phyloP scores from a whole-genome alignment of 2,888 invertebrate genomes.

The Agonopterix subpropinquella region DNA sequence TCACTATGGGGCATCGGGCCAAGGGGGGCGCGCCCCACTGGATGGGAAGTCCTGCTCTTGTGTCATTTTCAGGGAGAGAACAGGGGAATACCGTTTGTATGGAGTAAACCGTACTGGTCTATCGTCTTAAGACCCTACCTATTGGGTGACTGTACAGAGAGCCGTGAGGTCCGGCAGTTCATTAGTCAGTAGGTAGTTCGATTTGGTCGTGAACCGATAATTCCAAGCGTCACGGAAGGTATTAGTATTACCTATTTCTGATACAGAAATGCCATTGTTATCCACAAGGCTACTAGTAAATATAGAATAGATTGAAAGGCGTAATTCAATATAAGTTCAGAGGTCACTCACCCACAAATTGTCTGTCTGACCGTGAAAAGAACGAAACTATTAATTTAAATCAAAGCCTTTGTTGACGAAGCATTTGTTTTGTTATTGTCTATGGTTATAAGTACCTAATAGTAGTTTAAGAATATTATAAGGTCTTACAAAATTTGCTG shows the following conservation, averaged over 20 bases:
- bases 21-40: too few species aligned
- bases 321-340: constrained; percentile 39
- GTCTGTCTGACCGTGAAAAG: constrained; percentile 28
- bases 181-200: constrained; percentile 12
- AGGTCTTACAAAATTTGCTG: too few species aligned
- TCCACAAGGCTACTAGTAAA: constrained; percentile 32
- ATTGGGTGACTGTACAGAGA: too few species aligned
- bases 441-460: too few species aligned
- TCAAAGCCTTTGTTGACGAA: constrained; percentile 33
- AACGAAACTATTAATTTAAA: constrained; percentile 30
- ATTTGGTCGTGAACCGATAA: constrained; percentile 30
- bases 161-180: constrained; percentile 16
- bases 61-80: too few species aligned
- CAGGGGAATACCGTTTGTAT: too few species aligned
- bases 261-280: constrained; percentile 24
- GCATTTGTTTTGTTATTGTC: not conserved
- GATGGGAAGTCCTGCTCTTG: too few species aligned
- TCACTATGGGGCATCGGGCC: too few species aligned
- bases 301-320: constrained; percentile 40
- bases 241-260: constrained; percentile 25
- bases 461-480: too few species aligned
- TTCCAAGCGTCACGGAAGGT: constrained; percentile 45
- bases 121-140: too few species aligned
- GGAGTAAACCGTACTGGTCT: too few species aligned
- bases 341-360: constrained; percentile 48